Evolutionary conservation across 2,888 invertebrate genomes (phyloP), one percentile per base, ranked within the genome.

Genomic region (Sialis fuliginosa): DNA sequence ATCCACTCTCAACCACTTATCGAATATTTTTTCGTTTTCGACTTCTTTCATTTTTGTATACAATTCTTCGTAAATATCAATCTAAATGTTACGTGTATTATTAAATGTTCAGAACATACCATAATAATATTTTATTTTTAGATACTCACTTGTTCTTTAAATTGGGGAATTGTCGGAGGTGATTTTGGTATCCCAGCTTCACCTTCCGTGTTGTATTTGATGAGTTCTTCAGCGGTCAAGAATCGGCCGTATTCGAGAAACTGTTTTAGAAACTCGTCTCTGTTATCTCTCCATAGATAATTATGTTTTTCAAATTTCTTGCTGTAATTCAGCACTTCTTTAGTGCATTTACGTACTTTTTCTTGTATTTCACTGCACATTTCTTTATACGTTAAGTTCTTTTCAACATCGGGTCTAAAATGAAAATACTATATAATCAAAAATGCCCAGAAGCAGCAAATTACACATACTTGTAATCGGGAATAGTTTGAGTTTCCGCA

Each of bases 221-320:
- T 82, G 42, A 81, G 67, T 59, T 88, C 86, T 47, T 84, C 81
- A 0, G 74, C 67, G 0, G 77, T 74, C n/a, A 90, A 70, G 5
- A 75, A 70, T 45, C 83, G 75, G 0, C 85, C 81, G 59, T 84
- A 90, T 51, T 71, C 74, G 46, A 92, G 64, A 63, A 93, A 91
- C 52, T 81, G 76, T 1, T 72, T 64, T 56, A 92, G 67, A 56
- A 81, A 84, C 55, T 82, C 80, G 46, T 79, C 74, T 37, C 81
- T 71, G 58, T 89, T 81, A 57, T 87, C 84, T 44, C 76, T 62
- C 92, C 93, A 95, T 6, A 93, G 64, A 56, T 81, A 81, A 0
- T 79, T 71, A 59, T 81, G 88, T 50, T 76, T 72, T 47, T 79
- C 75, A 55, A 77, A 84, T 58, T 68, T 57, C 42, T 61, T 58